These are phyloP conservation scores for Otolemur crassicaudatus DNA, from an alignment of 2,797 vertebrate genomes.

Conservation along the genomic window DNA sequence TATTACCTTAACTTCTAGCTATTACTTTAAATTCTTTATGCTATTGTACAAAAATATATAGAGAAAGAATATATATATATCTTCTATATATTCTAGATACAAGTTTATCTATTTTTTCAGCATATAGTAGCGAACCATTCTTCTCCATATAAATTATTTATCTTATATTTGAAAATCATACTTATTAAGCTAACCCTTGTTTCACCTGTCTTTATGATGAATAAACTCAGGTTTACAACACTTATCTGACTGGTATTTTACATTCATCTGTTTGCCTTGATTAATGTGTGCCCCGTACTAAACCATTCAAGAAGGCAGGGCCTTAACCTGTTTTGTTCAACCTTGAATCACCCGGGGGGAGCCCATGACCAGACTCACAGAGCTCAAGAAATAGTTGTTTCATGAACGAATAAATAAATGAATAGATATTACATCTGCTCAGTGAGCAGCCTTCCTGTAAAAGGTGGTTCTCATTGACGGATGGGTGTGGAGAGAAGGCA, in stretches of 20 bases:
- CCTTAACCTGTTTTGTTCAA: background rate
- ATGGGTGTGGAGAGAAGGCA: slow-evolving; percentile 34
- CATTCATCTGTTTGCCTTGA: background rate
- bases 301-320: background rate
- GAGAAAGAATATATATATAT: too few species aligned
- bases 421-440: background rate
- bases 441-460: slow-evolving; percentile 52
- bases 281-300: background rate
- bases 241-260: slow-evolving; percentile 1
- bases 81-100: too few species aligned
- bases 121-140: background rate
- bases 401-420: background rate
- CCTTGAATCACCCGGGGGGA: background rate
- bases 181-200: background rate
- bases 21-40: slow-evolving; percentile 7
- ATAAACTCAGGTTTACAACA: background rate
- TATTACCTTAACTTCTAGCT: background rate
- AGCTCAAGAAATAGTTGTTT: slow-evolving; percentile 35
- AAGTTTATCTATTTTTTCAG: background rate
- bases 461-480: background rate
- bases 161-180: slow-evolving; percentile 36
- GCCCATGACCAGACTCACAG: background rate
- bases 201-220: background rate
- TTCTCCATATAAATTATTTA: slow-evolving; percentile 1
- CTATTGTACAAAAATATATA: background rate